A percentile compares a stretch with the other conserved stretches of the same genome.
phyloP scores from a whole-genome alignment of 2,113 vertebrate species.

The Trichomycterus rosablanca region DNA sequence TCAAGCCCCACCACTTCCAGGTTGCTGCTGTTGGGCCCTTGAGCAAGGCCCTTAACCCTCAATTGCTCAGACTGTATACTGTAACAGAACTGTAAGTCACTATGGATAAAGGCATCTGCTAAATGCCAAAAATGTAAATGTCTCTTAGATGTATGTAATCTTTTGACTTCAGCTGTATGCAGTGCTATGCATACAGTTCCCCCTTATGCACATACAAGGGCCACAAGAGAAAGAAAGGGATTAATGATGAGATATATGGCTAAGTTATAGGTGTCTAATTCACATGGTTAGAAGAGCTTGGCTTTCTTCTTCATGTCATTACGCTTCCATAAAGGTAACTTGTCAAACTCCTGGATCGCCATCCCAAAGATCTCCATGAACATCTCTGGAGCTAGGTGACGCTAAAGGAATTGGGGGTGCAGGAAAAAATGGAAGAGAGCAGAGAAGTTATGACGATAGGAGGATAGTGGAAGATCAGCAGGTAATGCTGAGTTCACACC shows the following conservation, averaged over 20 bases:
- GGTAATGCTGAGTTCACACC: no score
- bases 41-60: no score
- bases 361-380: constrained; percentile 91
- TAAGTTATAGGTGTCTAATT: constrained; percentile 22
- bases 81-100: no score
- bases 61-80: no score
- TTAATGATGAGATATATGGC: constrained; percentile 9
- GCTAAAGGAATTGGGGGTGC: no score
- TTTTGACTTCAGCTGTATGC: no score
- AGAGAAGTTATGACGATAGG: neutral
- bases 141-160: no score
- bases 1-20: no score
- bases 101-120: no score
- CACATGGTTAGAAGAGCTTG: constrained; percentile 78
- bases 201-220: neutral
- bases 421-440: no score
- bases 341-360: constrained; percentile 87
- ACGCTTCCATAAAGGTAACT: constrained; percentile 93
- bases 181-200: neutral
- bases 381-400: constrained; percentile 83
- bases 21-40: no score
- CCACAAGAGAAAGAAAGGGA: neutral
- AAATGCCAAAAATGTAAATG: no score
- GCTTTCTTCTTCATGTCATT: constrained; percentile 95
- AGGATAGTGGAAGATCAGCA: neutral